A percentile compares a stretch with the other conserved stretches of the same genome.
Evolutionary conservation across 2,888 invertebrate genomes (phyloP).

Genomic region (Tenthredo livida): DNA sequence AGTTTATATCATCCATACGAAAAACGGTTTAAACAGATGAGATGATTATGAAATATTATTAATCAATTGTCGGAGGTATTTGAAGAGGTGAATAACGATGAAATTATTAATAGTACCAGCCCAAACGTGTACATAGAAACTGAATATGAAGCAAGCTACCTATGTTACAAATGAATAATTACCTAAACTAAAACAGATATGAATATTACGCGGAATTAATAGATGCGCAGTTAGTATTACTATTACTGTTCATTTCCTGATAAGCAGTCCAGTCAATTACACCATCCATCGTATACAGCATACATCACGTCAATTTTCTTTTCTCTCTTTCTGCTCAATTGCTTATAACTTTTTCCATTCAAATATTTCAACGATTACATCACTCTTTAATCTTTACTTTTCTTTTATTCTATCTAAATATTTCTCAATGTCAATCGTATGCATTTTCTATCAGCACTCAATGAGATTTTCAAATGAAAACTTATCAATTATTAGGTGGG

Average conservation of each 20-base stretch:
- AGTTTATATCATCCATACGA: slow-evolving; percentile 67
- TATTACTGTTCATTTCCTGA: slow-evolving; percentile 72
- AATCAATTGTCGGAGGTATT: slow-evolving; percentile 48
- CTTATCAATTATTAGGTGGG: slow-evolving; percentile 29
- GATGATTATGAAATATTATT: slow-evolving; percentile 47
- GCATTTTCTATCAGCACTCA: not conserved
- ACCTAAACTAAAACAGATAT: slow-evolving; percentile 43
- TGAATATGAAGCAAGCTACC: slow-evolving; percentile 45
- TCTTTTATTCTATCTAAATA: not conserved
- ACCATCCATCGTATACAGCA: not conserved
- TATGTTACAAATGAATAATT: slow-evolving; percentile 47
- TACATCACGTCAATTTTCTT: slow-evolving; percentile 10
- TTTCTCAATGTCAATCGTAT: slow-evolving; percentile 19
- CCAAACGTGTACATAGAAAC: slow-evolving; percentile 43
- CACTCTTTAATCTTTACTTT: not conserved
- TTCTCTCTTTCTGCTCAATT: not conserved
- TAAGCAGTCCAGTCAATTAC: slow-evolving; percentile 51
- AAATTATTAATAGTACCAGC: slow-evolving; percentile 51
- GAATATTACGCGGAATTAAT: slow-evolving; percentile 50
- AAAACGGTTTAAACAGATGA: slow-evolving; percentile 32
- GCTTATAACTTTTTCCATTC: not conserved
- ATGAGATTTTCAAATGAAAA: slow-evolving; percentile 21
- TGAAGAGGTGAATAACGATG: slow-evolving; percentile 26
- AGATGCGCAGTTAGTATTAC: slow-evolving; percentile 52
- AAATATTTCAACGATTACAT: slow-evolving; percentile 11